Conservation (phyloP, 1,140 invertebrate species). For the Aphaenogaster ashmeadi region DNA sequence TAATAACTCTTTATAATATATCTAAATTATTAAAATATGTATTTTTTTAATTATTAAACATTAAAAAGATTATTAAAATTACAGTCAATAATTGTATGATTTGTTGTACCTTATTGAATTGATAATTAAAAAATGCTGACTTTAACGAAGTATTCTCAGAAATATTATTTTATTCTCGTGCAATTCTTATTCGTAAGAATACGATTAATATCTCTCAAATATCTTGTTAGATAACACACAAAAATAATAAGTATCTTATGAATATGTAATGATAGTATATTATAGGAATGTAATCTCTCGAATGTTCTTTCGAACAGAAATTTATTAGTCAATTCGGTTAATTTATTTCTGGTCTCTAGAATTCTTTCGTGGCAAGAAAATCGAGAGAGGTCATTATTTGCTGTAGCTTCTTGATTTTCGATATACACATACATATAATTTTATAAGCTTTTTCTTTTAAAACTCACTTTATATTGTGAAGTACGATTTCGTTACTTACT, state of each 20-base stretch:
- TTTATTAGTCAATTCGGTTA: not conserved
- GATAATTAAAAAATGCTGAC: not conserved
- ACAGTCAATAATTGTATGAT: not conserved
- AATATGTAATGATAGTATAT: constrained; percentile 31
- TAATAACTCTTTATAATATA: not conserved
- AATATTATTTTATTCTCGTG: not conserved
- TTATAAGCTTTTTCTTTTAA: not conserved
- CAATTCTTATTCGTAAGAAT: not conserved
- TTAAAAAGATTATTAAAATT: not conserved
- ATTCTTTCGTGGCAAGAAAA: not conserved
- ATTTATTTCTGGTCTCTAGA: not conserved
- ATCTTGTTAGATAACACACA: not conserved
- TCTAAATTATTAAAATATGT: not conserved
- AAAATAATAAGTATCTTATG: constrained; percentile 24
- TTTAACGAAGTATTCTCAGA: not conserved
- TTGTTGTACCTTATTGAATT: not conserved
- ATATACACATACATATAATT: not conserved
- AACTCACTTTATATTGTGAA: not conserved
- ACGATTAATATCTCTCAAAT: not conserved
- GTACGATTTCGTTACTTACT: not conserved
- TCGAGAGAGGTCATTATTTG: not conserved
- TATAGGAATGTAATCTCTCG: not conserved
- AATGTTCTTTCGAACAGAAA: not conserved
- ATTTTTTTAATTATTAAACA: not conserved
- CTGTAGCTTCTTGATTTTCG: not conserved